Evolutionary conservation across 2,888 invertebrate genomes (phyloP), one percentile per base, ranked within the genome.

Genomic region (Oegoconia quadripuncta): DNA sequence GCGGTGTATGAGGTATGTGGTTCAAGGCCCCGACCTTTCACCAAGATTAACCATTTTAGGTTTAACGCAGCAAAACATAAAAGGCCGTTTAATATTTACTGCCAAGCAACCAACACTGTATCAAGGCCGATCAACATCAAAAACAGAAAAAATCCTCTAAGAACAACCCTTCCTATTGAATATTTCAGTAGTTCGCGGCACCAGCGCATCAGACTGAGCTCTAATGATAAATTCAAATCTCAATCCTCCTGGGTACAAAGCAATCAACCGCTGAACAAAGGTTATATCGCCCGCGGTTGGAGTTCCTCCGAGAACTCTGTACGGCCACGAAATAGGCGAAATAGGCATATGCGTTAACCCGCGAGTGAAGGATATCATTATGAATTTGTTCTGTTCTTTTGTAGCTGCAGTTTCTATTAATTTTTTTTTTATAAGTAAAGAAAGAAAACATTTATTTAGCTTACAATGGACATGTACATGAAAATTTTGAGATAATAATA

Each of bases 201-300:
- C 56, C 50, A 65, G 72, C 66, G 59, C 70, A 68, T 68, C 66
- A 68, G 64, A 61, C 52, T 54, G 61, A 64, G 59, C 60, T 68
- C 73, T 78, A 79, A 80, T 80, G 80, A 80, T 82, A 84, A 79
- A 84, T 82, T 83, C 81, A 82, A 82, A 81, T 82, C 74, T 65
- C 62, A 56, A 67, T 60, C 60, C 77, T 64, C 64, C 43, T 17
- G 79, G 70, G 80, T 74, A 74, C 75, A 72, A 76, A 74, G 82
- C 82, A 82, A 83, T 83, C 82, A 80, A 74, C 67, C 69, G 66
- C 59, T 63, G 71, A 64, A 74, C 79, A 80, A 78, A 79, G 78
- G 78, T 75, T 76, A 65, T 52, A 54, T 38, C 60, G 60, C 65
- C 62, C 44, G 53, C 45, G 57, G 58, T 47, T 40, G 49, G 66